Conservation (phyloP, 2,888 invertebrate species). For the Zhuqinia jingwanae region DNA sequence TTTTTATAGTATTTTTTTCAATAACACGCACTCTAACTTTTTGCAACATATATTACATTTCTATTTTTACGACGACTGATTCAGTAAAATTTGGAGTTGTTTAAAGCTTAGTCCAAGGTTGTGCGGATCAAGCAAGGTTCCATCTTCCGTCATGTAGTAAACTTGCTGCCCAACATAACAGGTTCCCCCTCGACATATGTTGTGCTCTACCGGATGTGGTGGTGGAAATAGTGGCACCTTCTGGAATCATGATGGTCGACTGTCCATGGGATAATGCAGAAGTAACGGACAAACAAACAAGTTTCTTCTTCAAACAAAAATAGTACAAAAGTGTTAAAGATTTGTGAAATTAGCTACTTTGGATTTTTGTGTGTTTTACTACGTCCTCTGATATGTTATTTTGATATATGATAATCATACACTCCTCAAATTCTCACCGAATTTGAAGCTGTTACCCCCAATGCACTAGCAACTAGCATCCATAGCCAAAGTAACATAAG, state of each 20-base stretch:
- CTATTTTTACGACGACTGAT: conserved; percentile 21
- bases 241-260: conserved; percentile 28
- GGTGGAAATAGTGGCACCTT: not conserved
- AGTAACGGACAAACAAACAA: not conserved
- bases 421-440: not conserved
- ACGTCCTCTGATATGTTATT: no score
- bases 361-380: no score
- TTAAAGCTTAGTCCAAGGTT: conserved; percentile 50
- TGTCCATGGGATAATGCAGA: not conserved
- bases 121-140: conserved; percentile 56
- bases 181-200: not conserved
- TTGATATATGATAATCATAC: not conserved
- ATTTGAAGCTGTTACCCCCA: not conserved
- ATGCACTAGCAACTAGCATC: conserved; percentile 24
- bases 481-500: conserved; percentile 54
- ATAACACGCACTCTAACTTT: no score
- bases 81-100: conserved; percentile 55
- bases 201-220: not conserved
- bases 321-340: no score
- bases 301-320: no score
- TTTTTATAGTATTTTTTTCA: no score
- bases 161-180: conserved; percentile 51
- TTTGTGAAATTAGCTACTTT: no score
- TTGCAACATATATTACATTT: no score
- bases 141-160: conserved; percentile 67